These are phyloP conservation scores for Drosophila pseudoananassae DNA, from an alignment of 1,140 invertebrate genomes.

Conservation along the genomic window DNA sequence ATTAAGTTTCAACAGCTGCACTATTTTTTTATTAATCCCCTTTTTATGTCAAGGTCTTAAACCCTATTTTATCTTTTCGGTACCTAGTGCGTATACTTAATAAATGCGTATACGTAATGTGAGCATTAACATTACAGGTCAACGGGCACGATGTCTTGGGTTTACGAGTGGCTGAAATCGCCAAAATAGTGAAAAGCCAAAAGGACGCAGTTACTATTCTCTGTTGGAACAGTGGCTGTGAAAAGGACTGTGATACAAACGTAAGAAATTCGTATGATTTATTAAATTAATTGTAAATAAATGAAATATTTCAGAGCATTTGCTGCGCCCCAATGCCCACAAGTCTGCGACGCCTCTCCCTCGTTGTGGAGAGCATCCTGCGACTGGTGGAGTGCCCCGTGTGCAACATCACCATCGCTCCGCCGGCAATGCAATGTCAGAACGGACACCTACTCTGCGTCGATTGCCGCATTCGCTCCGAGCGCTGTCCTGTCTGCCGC, in stretches of 20 bases:
- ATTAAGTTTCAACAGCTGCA: not conserved
- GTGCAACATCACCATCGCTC: slow-evolving; percentile 86
- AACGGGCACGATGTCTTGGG: slow-evolving; percentile 87
- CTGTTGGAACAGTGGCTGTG: slow-evolving; percentile 84
- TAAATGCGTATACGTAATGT: not conserved
- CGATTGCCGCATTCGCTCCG: slow-evolving; percentile 86
- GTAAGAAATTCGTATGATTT: slow-evolving; percentile 42
- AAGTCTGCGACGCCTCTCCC: slow-evolving; percentile 85
- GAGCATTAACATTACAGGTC: slow-evolving; percentile 70
- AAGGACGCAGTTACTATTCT: slow-evolving; percentile 82
- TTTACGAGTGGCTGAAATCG: slow-evolving; percentile 86
- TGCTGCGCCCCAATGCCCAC: slow-evolving; percentile 86
- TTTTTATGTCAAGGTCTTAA: not conserved
- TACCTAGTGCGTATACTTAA: not conserved
- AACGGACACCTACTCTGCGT: slow-evolving; percentile 88
- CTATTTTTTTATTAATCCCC: too few relatives aligned
- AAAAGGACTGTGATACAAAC: slow-evolving; percentile 84
- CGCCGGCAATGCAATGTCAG: slow-evolving; percentile 88
- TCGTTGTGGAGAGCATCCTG: slow-evolving; percentile 85
- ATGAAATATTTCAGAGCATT: slow-evolving; percentile 62
- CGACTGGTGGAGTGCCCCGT: slow-evolving; percentile 87
- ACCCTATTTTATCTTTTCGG: too few relatives aligned
- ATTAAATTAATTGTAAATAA: not conserved
- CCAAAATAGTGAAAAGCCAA: slow-evolving; percentile 85
- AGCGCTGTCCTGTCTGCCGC: slow-evolving; percentile 87